phyloP scores from a whole-genome alignment of 2,888 invertebrate species.

The Phalera bucephala region DNA sequence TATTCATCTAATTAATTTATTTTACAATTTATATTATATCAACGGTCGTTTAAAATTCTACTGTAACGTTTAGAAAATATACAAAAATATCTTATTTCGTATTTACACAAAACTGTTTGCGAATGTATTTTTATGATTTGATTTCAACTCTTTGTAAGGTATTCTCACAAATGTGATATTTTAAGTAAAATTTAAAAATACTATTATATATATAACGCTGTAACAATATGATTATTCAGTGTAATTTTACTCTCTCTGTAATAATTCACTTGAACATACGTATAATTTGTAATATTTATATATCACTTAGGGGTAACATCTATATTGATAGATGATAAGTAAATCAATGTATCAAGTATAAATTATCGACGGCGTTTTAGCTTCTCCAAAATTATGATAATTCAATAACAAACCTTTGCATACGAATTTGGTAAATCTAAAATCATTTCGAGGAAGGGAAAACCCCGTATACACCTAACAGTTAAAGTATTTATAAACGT shows the following conservation, averaged over 20 bases:
- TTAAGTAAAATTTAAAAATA: conserved; percentile 54
- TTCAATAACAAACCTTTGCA: not conserved
- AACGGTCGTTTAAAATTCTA: no score
- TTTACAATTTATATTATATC: no score
- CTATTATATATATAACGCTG: conserved; percentile 17
- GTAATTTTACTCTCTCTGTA: not conserved
- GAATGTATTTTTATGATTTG: conserved; percentile 23
- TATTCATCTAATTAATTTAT: not conserved
- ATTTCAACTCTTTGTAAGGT: conserved; percentile 36
- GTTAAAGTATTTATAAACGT: not conserved
- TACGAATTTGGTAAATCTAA: no score
- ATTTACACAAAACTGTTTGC: not conserved
- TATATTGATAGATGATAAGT: conserved; percentile 3
- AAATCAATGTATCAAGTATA: not conserved
- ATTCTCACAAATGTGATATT: conserved; percentile 71
- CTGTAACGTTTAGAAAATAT: no score
- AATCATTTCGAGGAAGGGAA: not conserved
- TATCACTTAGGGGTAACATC: conserved; percentile 8
- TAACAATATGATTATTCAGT: conserved; percentile 24
- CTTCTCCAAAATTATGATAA: not conserved
- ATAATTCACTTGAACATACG: not conserved
- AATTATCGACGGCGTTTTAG: not conserved
- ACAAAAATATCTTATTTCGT: not conserved
- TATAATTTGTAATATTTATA: conserved; percentile 6
- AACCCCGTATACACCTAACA: not conserved